These are phyloP conservation scores for Mallotus villosus DNA, from an alignment of 2,797 vertebrate genomes.

Conservation along the genomic window DNA sequence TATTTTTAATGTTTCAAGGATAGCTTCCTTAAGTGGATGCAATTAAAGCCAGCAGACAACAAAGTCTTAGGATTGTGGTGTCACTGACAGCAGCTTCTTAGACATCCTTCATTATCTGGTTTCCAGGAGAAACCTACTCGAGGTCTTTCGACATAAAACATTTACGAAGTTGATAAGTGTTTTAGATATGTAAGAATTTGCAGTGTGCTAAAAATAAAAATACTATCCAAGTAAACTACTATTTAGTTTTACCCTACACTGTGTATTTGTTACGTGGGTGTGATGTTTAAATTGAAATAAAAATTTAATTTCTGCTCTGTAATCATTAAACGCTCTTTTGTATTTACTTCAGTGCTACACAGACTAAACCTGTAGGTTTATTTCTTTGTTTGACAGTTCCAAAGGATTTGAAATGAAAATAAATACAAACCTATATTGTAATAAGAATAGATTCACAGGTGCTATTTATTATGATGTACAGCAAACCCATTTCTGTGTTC, in stretches of 20 bases:
- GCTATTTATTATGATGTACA: background rate
- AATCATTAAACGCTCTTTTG: background rate
- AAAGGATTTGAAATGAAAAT: background rate
- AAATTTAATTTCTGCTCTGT: background rate
- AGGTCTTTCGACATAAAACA: background rate
- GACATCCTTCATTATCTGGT: background rate
- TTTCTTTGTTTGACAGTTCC: background rate
- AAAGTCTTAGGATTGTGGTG: too few species aligned
- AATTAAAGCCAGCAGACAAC: too few species aligned
- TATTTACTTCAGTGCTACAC: too few species aligned
- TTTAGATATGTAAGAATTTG: background rate
- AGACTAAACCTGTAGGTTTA: background rate
- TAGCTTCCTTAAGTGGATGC: too few species aligned
- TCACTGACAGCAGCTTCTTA: background rate
- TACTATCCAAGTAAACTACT: background rate
- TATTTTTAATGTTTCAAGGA: too few species aligned
- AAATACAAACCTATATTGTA: background rate
- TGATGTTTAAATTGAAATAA: conserved; percentile 19
- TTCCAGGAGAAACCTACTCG: background rate
- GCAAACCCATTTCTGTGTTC: background rate
- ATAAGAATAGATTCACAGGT: background rate
- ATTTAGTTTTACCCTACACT: conserved; percentile 2
- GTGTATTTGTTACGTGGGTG: conserved; percentile 9
- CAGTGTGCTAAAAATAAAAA: background rate
- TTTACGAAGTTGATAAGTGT: background rate